Evolutionary conservation across 2,797 vertebrate genomes (phyloP).

Genomic region (Coilia nasus): DNA sequence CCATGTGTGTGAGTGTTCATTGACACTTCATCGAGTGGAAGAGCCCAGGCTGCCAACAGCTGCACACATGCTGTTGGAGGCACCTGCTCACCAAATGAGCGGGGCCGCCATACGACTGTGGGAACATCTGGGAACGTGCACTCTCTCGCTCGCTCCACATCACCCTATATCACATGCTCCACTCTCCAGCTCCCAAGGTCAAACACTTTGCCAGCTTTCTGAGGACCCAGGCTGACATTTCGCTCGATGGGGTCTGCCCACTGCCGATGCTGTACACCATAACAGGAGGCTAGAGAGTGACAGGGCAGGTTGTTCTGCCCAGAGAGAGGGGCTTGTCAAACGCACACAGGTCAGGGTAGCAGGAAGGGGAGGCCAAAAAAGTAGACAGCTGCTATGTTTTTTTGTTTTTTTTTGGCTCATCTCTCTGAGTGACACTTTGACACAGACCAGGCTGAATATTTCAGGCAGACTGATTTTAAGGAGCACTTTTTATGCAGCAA

Average conservation of each 20-base stretch:
- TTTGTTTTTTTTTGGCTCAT: background rate
- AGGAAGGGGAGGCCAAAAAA: background rate
- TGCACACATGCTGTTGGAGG: constrained; percentile 74
- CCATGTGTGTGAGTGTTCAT: constrained; percentile 73
- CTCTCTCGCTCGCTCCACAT: constrained; percentile 33
- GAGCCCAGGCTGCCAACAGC: constrained; percentile 68
- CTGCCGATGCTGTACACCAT: background rate
- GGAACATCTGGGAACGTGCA: constrained; percentile 75
- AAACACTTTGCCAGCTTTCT: constrained; percentile 3
- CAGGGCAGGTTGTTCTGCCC: background rate
- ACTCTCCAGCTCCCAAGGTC: background rate
- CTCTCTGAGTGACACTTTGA: background rate
- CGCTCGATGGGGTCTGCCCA: background rate
- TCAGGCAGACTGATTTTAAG: constrained; percentile 65
- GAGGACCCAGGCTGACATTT: constrained; percentile 12
- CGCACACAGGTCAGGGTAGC: background rate
- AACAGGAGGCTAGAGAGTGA: background rate
- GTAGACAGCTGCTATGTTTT: background rate
- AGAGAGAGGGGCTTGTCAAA: background rate
- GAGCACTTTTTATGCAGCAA: constrained; percentile 64
- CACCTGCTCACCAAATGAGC: constrained; percentile 80
- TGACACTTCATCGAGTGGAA: constrained; percentile 72
- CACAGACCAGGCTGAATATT: constrained; percentile 54
- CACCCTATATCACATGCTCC: background rate
- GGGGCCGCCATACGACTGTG: constrained; percentile 54